Evolutionary conservation across 2,888 invertebrate species (phyloP).

Genomic region (Apodemia mormo): DNA sequence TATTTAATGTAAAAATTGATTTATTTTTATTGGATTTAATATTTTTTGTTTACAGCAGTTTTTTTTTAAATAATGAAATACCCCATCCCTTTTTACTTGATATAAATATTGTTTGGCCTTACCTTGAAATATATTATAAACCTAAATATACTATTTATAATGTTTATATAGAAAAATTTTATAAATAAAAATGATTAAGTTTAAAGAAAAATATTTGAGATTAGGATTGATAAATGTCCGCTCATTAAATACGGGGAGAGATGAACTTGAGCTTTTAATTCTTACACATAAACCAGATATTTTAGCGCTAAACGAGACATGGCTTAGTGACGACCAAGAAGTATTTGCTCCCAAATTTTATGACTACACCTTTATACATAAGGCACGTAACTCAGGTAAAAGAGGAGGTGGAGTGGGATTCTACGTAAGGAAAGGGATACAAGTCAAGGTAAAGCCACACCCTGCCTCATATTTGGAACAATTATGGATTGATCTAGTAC

Average conservation of each 20-base stretch:
- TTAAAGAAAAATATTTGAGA: not conserved
- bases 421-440: not conserved
- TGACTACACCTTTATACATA: not conserved
- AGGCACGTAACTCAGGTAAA: not conserved
- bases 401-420: not conserved
- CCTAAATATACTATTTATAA: too few relatives aligned
- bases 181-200: not conserved
- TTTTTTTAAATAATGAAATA: too few relatives aligned
- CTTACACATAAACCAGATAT: too few relatives aligned
- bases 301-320: not conserved
- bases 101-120: too few relatives aligned
- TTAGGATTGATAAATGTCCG: not conserved
- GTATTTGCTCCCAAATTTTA: not conserved
- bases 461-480: conserved; percentile 28
- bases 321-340: not conserved
- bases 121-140: too few relatives aligned
- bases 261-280: not conserved
- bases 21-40: too few relatives aligned
- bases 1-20: too few relatives aligned
- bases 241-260: not conserved
- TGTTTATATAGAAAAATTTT: too few relatives aligned
- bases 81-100: too few relatives aligned
- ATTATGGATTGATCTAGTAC: conserved; percentile 30
- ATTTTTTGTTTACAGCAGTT: too few relatives aligned
- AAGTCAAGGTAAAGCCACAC: conserved; percentile 17